Conservation (phyloP, 1,140 invertebrate species). For the Doryteuthis pealeii region DNA sequence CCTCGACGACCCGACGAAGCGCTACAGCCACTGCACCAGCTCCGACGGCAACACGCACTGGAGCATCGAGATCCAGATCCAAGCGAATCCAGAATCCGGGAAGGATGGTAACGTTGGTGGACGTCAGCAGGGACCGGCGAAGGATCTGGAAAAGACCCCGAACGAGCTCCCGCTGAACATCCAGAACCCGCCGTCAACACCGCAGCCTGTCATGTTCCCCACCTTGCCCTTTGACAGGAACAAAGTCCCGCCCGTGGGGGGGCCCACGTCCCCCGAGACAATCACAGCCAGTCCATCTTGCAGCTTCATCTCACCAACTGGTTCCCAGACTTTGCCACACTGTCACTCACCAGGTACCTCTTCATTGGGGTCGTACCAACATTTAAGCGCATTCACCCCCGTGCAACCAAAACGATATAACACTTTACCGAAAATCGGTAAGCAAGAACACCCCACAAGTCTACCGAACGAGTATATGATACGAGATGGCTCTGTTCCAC, state of each 20-base stretch:
- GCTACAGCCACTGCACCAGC: slow-evolving; percentile 38
- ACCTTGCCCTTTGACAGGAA: slow-evolving; percentile 29
- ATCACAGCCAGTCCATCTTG: slow-evolving; percentile 29
- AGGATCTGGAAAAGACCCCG: slow-evolving; percentile 15
- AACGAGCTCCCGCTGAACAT: slow-evolving; percentile 6
- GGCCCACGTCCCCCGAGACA: slow-evolving; percentile 22
- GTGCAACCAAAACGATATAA: slow-evolving; percentile 43
- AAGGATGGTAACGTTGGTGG: not conserved
- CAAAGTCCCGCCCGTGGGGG: slow-evolving; percentile 28
- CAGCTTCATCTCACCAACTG: slow-evolving; percentile 32
- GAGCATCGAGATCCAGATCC: slow-evolving; percentile 52
- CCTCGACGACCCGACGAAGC: slow-evolving; percentile 23
- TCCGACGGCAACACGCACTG: slow-evolving; percentile 47
- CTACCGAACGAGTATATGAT: slow-evolving; percentile 11
- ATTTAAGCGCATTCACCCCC: slow-evolving; percentile 50
- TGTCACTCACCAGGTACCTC: slow-evolving; percentile 43
- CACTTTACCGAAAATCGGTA: slow-evolving; percentile 39
- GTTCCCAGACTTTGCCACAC: slow-evolving; percentile 35
- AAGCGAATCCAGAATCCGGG: slow-evolving; percentile 14
- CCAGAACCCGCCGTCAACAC: slow-evolving; percentile 16
- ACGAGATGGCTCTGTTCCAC: slow-evolving; percentile 36
- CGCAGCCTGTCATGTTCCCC: slow-evolving; percentile 22
- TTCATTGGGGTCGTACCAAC: slow-evolving; percentile 37
- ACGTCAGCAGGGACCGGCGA: not conserved
- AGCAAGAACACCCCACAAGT: slow-evolving; percentile 11